A percentile compares a stretch with the other conserved stretches of the same genome.
Evolutionary conservation across 1,140 invertebrate genomes (phyloP).

Genomic region (Temnothorax nylanderi): DNA sequence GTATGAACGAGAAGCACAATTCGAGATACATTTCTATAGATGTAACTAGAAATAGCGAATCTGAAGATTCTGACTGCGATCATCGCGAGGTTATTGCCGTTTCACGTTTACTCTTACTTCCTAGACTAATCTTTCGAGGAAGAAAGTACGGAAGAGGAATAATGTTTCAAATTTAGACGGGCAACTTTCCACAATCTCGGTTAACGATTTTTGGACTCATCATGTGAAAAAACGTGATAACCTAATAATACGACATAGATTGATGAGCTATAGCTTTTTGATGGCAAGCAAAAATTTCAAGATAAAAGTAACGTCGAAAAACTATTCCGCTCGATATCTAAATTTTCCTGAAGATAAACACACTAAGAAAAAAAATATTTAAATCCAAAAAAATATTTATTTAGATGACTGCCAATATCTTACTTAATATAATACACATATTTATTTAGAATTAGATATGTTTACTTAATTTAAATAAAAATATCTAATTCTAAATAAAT

Average conservation of each 20-base stretch:
- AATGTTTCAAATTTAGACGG: slow-evolving; percentile 36
- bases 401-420: too few relatives aligned
- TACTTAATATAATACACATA: too few relatives aligned
- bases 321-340: neutral
- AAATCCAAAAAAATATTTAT: too few relatives aligned
- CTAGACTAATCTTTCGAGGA: slow-evolving; percentile 42
- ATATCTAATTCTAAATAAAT: too few relatives aligned
- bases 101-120: slow-evolving; percentile 61
- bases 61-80: neutral
- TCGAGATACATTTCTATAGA: slow-evolving; percentile 36
- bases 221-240: neutral
- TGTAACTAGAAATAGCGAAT: neutral
- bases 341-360: neutral
- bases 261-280: neutral
- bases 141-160: slow-evolving; percentile 54
- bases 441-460: too few relatives aligned
- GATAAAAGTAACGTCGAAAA: neutral
- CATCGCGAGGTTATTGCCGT: neutral
- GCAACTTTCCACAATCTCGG: slow-evolving; percentile 70
- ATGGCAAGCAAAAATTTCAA: neutral
- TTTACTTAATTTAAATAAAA: too few relatives aligned
- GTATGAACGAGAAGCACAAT: neutral
- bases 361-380: too few relatives aligned
- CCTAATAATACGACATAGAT: neutral
- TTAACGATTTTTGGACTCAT: slow-evolving; percentile 4